These are phyloP conservation scores for Drosophila nannoptera DNA, from an alignment of 1,140 invertebrate species.

Conservation along the genomic window DNA sequence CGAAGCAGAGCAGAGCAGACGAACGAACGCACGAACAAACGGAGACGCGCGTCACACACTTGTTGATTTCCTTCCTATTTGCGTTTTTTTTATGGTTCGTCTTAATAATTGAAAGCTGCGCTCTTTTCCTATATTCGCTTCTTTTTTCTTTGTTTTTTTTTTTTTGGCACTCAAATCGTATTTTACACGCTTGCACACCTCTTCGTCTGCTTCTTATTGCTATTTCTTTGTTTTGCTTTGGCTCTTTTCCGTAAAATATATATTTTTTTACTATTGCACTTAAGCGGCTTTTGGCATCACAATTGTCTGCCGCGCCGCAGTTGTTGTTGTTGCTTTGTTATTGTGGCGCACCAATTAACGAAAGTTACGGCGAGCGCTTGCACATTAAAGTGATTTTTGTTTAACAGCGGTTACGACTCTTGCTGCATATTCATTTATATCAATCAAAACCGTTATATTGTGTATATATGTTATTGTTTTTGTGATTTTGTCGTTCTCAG, in stretches of 20 bases:
- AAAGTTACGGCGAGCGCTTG: constrained; percentile 37
- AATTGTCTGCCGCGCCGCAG: constrained; percentile 2
- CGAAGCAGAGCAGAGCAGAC: constrained; percentile 52
- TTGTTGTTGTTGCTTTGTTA: constrained; percentile 20
- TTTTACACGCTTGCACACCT: constrained; percentile 38
- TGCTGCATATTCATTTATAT: constrained; percentile 68
- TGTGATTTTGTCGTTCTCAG: constrained; percentile 46
- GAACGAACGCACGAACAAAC: constrained; percentile 30
- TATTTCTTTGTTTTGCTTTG: constrained; percentile 54
- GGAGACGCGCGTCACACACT: constrained; percentile 57
- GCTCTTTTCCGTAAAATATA: constrained; percentile 13
- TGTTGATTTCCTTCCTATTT: constrained; percentile 67
- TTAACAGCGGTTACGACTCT: constrained; percentile 38
- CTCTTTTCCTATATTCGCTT: constrained; percentile 24
- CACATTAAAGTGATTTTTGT: constrained; percentile 48
- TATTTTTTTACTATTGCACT: constrained; percentile 58
- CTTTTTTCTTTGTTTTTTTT: not conserved
- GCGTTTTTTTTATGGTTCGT: constrained; percentile 38
- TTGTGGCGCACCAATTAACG: constrained; percentile 37
- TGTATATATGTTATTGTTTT: constrained; percentile 35
- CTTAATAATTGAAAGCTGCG: constrained; percentile 51
- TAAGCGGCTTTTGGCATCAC: constrained; percentile 16
- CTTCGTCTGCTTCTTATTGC: constrained; percentile 9
- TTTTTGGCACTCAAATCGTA: constrained; percentile 41
- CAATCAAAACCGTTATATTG: constrained; percentile 53